Base-by-base conservation (phyloP, 2,113 vertebrate genomes). In the Semnopithecus entellus region DNA sequence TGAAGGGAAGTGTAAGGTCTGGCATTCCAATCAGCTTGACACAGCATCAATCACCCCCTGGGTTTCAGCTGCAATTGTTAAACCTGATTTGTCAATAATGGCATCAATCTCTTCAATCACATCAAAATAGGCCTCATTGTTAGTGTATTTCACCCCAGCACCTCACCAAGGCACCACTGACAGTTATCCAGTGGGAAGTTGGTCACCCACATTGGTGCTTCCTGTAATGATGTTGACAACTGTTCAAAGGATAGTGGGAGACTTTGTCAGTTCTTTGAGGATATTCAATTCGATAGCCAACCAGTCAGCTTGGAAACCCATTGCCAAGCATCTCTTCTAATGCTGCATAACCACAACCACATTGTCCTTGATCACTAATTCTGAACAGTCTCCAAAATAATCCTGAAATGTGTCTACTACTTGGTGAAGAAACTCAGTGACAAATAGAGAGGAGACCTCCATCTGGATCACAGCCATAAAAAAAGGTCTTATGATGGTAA, bases 341-440 rank as follows among this genome's bases (percentile, higher is more conserved):
- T 17, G 99, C 99, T 95, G 99, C 99, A 52, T 99, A 99, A 99
- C 99, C 61, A 99, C 99, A 64, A 99, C 99, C 32, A 99, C 99
- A n/a, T 99, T 99, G 98, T 99, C 99, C 97, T 99, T 64, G 27
- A 64, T 64, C 61, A 32, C 99, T 8, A 99, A 99, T 88, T 99
- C 99, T 20, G 99, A 99, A 95, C 99, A 99, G 95, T 99, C 99
- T 45, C 99, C 99, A 96, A 99, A 99, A 97, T 99, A 99, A 97
- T 99, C 99, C 99, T 99, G 99, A 98, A 99, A 99, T 0, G 99
- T 99, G 98, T 99, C 99, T 20, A 99, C 99, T 11, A 99, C 99
- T 70, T 99, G 99, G 98, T 99, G 99, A 93, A 99, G 99, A 93
- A 99, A 99, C 98, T 99, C 99, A 78, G 99, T 99, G 98, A 99